A percentile compares a stretch with the other conserved stretches of the same genome.
Evolutionary conservation across 2,113 vertebrate genomes (phyloP).

Genomic region (Rhadina sibilatrix): DNA sequence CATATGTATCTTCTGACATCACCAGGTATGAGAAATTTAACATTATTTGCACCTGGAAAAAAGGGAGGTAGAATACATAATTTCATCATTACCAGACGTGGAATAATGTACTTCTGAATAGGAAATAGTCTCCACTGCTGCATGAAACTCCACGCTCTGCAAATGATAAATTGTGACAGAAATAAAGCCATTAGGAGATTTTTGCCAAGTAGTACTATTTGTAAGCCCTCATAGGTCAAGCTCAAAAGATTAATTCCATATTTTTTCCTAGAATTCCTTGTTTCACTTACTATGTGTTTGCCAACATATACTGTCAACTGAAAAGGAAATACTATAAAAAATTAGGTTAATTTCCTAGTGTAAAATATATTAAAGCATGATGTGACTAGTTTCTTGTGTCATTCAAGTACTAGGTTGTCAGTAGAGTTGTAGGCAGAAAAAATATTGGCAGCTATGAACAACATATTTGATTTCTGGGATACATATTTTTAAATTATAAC

Average conservation of each 20-base stretch:
- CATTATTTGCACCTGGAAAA: not conserved
- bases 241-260: not conserved
- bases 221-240: not conserved
- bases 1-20: not conserved
- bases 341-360: not conserved
- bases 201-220: conserved; percentile 1
- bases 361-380: conserved; percentile 7
- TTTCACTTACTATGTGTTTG: not conserved
- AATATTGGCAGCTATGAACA: conserved; percentile 1
- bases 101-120: not conserved
- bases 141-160: not conserved
- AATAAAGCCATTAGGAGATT: not conserved
- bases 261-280: not conserved
- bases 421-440: not conserved
- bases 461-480: not conserved
- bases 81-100: not conserved
- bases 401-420: not conserved
- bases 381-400: conserved; percentile 3
- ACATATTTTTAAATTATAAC: not conserved
- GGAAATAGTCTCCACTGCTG: not conserved
- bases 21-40: not conserved
- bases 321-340: conserved; percentile 31
- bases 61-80: not conserved
- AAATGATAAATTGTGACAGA: conserved; percentile 9
- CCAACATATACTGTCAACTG: not conserved